Conservation (phyloP, 1,140 invertebrate species). For the Oncopodura yosiiana region DNA sequence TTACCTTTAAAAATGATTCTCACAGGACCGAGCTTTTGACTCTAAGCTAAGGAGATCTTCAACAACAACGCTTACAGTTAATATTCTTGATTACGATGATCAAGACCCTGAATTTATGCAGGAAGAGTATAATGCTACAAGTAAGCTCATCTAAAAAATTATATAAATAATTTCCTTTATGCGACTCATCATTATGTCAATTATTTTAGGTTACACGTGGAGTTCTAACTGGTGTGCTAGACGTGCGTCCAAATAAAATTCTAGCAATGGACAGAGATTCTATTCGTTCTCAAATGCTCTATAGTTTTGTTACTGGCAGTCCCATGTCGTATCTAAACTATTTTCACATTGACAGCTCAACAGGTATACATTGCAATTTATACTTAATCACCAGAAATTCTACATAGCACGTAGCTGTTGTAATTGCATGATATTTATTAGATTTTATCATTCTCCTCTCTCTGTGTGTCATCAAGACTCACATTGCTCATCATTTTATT, state of each 20-base stretch:
- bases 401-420: too few relatives aligned
- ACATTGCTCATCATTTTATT: too few relatives aligned
- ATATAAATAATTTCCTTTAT: background rate
- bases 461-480: too few relatives aligned
- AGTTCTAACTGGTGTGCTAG: conserved; percentile 65
- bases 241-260: conserved; percentile 75
- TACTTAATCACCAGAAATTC: too few relatives aligned
- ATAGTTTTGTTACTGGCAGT: conserved; percentile 67
- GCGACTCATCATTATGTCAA: background rate
- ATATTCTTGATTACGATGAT: conserved; percentile 77
- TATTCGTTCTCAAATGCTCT: conserved; percentile 65
- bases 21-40: conserved; percentile 69
- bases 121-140: conserved; percentile 5
- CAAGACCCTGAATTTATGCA: conserved; percentile 56
- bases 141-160: too few relatives aligned
- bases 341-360: conserved; percentile 70
- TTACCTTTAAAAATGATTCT: conserved; percentile 15
- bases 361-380: conserved; percentile 38
- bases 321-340: conserved; percentile 64
- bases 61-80: conserved; percentile 73
- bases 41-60: conserved; percentile 57
- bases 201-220: conserved; percentile 60
- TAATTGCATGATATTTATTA: too few relatives aligned
- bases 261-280: conserved; percentile 81
- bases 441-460: too few relatives aligned